Base-by-base conservation (phyloP, 2,888 invertebrate species). In the Limenitis camilla region DNA sequence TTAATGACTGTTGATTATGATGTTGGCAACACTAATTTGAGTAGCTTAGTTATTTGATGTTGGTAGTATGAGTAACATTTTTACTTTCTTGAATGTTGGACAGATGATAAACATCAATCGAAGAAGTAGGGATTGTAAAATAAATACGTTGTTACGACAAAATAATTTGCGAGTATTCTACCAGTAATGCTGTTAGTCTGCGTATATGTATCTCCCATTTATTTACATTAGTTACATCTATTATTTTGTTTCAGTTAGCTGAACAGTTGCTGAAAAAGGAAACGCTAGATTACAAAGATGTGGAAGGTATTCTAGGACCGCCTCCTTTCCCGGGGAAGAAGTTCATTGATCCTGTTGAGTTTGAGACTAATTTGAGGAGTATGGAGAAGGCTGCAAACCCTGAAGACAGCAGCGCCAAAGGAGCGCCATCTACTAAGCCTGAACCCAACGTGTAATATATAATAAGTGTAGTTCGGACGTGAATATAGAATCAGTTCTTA, bases 241-340 rank as follows among this genome's bases (percentile, higher is more conserved):
- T 38, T 11, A 32, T 53, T 62, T 58, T 64, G 49, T 79, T 84
- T 29, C 76, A 98, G 97, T 88, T 99, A 52, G 97, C 99, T 0
- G 91, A 94, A 74, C 91, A 92, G 9, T 88, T 99, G 29, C 72
- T 99, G 28, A 92, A 94, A 68, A 95, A 92, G 69, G 99, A 99
- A 87, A 96, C 98, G 0, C 81, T 99, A 5, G 95, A 94, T 69
- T 96, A 96, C 72, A 93, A 96, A 56, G 96, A 99, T 66, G 93
- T 99, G 3, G 93, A 95, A 67, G 78, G 85, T 6, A 88, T 99
- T 43, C 92, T 99, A 58, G 99, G 99, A 0, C 95, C 96, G 1
- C 97, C 98, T 1, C 93, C 94, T 0, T 91, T 89, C 71, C 92
- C 92, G 0, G 89, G 91, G 50, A 94, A 93, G 67, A 90, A 90